These are phyloP conservation scores for Setipinna tenuifilis DNA, from an alignment of 2,797 vertebrate species.

Conservation along the genomic window DNA sequence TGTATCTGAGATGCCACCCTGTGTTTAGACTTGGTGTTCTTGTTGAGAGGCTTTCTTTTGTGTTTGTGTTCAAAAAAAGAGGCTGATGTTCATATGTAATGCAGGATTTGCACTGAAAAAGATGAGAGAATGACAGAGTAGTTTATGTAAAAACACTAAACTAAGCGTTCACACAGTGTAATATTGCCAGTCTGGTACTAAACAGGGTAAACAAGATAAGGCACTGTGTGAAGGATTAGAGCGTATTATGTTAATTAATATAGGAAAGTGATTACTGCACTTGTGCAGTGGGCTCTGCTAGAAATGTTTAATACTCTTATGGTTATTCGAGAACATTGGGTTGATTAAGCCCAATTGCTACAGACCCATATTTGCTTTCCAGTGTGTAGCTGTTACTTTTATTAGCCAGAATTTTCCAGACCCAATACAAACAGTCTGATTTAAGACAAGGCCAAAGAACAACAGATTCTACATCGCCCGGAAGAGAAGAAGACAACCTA, in stretches of 20 bases:
- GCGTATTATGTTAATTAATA: conserved; percentile 46
- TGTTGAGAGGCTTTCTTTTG: conserved; percentile 9
- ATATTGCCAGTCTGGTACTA: neutral
- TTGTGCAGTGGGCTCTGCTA: neutral
- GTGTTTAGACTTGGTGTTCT: neutral
- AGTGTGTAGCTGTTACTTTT: neutral
- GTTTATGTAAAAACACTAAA: neutral
- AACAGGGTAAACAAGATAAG: conserved; percentile 55
- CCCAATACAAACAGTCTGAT: neutral
- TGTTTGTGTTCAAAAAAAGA: neutral
- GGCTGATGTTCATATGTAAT: neutral
- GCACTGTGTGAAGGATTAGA: conserved; percentile 46
- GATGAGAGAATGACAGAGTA: neutral
- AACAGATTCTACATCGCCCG: neutral
- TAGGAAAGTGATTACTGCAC: conserved; percentile 51
- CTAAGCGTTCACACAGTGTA: neutral
- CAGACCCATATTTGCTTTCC: neutral
- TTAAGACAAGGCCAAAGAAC: neutral
- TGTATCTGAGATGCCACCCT: neutral
- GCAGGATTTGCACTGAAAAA: neutral
- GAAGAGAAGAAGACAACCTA: neutral
- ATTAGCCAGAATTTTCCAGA: neutral
- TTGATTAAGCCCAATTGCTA: conserved; percentile 10
- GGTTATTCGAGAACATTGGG: conserved; percentile 6
- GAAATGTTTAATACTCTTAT: conserved; percentile 19